Conservation (phyloP, 2,113 vertebrate species). For the Lucifuga dentata region DNA sequence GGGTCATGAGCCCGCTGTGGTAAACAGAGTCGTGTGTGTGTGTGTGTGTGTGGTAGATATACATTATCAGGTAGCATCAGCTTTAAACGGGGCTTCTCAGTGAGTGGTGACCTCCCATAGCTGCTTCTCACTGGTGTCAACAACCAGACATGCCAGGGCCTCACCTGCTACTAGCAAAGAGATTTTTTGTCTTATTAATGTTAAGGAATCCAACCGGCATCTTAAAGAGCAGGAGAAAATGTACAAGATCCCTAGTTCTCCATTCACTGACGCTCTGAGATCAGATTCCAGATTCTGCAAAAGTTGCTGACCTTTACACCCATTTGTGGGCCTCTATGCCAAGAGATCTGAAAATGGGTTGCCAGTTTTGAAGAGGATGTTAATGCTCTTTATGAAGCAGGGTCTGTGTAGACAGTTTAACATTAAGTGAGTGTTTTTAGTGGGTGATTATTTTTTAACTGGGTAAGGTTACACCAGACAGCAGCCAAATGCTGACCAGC, state of each 20-base stretch:
- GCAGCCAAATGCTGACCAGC: conserved; percentile 3
- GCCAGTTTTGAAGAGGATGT: conserved; percentile 20
- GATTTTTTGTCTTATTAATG: conserved; percentile 5
- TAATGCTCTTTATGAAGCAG: too few species aligned
- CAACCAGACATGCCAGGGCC: background rate
- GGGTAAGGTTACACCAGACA: conserved; percentile 1
- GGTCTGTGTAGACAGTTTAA: background rate
- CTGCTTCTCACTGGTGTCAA: conserved; percentile 1
- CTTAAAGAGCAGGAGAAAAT: conserved; percentile 19
- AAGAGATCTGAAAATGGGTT: conserved; percentile 26
- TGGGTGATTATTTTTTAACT: background rate
- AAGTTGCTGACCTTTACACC: conserved; percentile 58
- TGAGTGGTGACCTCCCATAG: conserved; percentile 21
- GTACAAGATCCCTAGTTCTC: conserved; percentile 35
- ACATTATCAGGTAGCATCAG: conserved; percentile 76
- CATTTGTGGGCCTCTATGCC: conserved; percentile 44
- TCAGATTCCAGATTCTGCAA: conserved; percentile 64
- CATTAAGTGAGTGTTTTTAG: background rate
- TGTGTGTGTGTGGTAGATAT: conserved; percentile 65
- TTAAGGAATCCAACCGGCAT: conserved; percentile 1
- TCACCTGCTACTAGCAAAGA: background rate
- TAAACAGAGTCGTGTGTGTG: conserved; percentile 68
- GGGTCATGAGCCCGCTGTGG: conserved; percentile 55
- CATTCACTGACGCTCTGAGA: conserved; percentile 50
- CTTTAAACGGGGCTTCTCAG: conserved; percentile 30